Base-by-base conservation (phyloP, 2,888 invertebrate species). In the Ochlodes sylvanus region DNA sequence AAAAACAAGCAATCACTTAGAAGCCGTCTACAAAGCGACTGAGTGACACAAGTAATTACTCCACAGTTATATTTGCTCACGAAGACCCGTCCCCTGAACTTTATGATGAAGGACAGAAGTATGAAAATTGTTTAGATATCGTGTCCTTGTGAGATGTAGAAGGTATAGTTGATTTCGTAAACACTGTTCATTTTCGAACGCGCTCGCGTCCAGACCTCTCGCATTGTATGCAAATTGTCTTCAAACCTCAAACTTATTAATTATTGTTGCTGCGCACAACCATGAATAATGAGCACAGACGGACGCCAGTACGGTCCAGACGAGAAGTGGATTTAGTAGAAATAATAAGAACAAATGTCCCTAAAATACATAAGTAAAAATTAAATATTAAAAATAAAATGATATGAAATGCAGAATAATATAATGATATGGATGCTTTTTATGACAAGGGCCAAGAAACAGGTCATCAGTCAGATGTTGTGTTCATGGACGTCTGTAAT, bases 201-300 rank as follows among this genome's bases (percentile, higher is more conserved):
- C 81, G 76, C 76, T 79, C 84, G 84, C 84, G 85, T 86, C 80
- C 83, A 73, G 77, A 76, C 80, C 76, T 73, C 72, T 76, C 55
- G 81, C 83, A 92, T 92, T 92, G 92, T 92, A 92, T 92, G 90
- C 84, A 85, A 92, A 92, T 92, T 72, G 76, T 78, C 68, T 68
- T 81, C 77, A 78, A 85, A 81, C 85, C 85, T 89, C 85, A 87
- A 91, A 90, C 88, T 92, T 91, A 92, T 90, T 91, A 92, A 92
- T 92, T 90, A 92, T 90, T 89, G 87, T 87, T 82, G 79, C 75
- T 79, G 81, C 80, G 84, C 76, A 79, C 80, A 70, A 77, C 77
- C 76, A 78, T 84, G 89, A 90, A 90, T 91, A 84, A 80, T 85
- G 84, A 90, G 68, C 68, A 67, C 38, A 67, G 67, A 67, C 67